Evolutionary conservation across 2,888 invertebrate species (phyloP).

Genomic region (Andrena bucephala): DNA sequence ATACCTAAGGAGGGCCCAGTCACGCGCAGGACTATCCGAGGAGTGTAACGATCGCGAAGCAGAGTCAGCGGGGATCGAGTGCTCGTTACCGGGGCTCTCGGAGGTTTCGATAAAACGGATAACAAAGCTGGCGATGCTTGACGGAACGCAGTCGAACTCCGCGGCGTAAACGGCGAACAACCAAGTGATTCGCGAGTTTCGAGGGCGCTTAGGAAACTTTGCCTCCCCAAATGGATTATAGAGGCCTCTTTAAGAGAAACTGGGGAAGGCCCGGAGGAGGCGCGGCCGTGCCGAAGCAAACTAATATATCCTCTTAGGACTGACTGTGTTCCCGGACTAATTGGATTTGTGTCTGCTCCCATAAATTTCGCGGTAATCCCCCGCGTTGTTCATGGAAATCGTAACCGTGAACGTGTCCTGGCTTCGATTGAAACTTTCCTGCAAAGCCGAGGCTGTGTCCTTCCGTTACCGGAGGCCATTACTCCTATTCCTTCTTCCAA

Average conservation of each 20-base stretch:
- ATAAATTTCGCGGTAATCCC: slow-evolving; percentile 54
- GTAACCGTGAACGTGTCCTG: slow-evolving; percentile 29
- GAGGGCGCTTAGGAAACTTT: slow-evolving; percentile 64
- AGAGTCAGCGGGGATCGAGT: slow-evolving; percentile 1
- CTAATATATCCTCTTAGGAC: slow-evolving; percentile 67
- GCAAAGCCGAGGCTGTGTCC: background rate
- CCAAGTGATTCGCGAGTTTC: slow-evolving; percentile 64
- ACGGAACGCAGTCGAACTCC: slow-evolving; percentile 54
- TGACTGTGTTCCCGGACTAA: slow-evolving; percentile 47
- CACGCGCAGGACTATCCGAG: background rate
- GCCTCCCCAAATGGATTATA: slow-evolving; percentile 55
- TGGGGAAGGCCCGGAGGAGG: slow-evolving; percentile 26
- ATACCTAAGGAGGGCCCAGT: background rate
- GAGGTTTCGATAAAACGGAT: slow-evolving; percentile 28
- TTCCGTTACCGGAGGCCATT: background rate
- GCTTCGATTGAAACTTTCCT: slow-evolving; percentile 21
- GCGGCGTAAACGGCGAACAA: slow-evolving; percentile 53
- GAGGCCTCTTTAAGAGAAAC: slow-evolving; percentile 50
- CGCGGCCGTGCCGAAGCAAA: slow-evolving; percentile 60
- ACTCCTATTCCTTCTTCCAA: background rate
- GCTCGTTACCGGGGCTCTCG: background rate
- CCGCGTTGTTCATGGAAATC: slow-evolving; percentile 24
- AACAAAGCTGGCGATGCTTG: slow-evolving; percentile 43
- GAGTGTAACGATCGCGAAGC: background rate
- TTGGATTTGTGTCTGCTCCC: slow-evolving; percentile 54